phyloP scores from a whole-genome alignment of 2,797 vertebrate genomes.

The Acipenser transmontanus region DNA sequence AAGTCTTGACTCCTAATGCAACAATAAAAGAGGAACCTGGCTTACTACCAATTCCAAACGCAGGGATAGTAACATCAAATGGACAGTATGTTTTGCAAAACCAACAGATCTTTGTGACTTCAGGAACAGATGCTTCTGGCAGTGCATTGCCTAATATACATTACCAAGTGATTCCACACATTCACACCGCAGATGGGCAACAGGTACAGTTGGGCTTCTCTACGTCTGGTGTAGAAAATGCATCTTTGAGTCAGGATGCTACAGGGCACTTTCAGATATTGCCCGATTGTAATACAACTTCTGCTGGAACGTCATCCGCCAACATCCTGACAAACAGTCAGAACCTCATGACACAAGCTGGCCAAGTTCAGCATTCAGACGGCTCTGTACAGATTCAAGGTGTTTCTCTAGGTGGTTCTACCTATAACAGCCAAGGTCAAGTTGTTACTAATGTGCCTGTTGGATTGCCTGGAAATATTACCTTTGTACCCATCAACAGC shows the following conservation, averaged over 20 bases:
- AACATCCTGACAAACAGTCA: constrained; percentile 78
- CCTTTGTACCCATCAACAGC: constrained; percentile 97
- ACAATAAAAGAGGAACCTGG: constrained; percentile 86
- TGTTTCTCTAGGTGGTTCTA: constrained; percentile 84
- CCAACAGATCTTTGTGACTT: constrained; percentile 93
- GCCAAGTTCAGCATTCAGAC: constrained; percentile 62
- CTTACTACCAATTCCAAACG: constrained; percentile 89
- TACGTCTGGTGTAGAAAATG: constrained; percentile 76
- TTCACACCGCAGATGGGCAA: constrained; percentile 88
- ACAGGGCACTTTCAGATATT: constrained; percentile 93
- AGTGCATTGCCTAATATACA: constrained; percentile 94
- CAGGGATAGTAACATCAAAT: constrained; percentile 86
- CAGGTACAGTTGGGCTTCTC: constrained; percentile 89
- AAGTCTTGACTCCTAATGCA: constrained; percentile 79
- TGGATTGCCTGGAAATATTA: constrained; percentile 95
- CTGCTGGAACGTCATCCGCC: constrained; percentile 72
- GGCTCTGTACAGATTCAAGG: constrained; percentile 75
- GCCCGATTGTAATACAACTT: constrained; percentile 81
- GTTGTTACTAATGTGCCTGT: constrained; percentile 95
- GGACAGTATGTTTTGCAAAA: constrained; percentile 97
- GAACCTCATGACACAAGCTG: constrained; percentile 92
- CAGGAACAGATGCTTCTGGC: constrained; percentile 83
- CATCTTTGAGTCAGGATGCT: constrained; percentile 85
- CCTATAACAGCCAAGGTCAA: constrained; percentile 92
- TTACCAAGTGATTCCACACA: constrained; percentile 99